Percentiles rank a stretch among this genome's conserved stretches.
Conservation (phyloP, 2,113 vertebrate genomes). For the Dicentrarchus labrax region DNA sequence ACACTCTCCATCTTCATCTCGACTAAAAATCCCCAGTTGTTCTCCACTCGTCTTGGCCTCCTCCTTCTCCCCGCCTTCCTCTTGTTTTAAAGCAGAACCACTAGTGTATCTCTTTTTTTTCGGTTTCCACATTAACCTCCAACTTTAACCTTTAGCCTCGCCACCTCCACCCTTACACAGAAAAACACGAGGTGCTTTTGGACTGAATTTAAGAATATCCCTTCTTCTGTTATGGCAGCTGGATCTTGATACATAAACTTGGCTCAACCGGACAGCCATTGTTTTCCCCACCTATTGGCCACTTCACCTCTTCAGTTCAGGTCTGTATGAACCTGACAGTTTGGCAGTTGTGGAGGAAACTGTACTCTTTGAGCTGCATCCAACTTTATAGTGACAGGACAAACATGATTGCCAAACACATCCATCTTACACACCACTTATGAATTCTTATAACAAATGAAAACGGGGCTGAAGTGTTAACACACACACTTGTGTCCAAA, state of each 20-base stretch:
- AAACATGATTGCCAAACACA: background rate
- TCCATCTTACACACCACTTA: background rate
- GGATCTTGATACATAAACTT: background rate
- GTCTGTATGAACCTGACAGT: background rate
- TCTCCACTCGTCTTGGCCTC: background rate
- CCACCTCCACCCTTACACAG: background rate
- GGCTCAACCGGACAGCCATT: constrained; percentile 3
- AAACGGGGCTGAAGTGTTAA: background rate
- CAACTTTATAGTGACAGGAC: background rate
- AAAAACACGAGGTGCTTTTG: background rate
- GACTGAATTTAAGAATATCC: background rate
- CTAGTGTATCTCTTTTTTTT: background rate
- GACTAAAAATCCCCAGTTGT: background rate
- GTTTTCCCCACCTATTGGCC: constrained; percentile 17
- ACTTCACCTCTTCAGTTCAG: constrained; percentile 1
- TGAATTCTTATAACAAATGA: background rate
- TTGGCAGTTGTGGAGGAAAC: constrained; percentile 22
- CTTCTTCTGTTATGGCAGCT: background rate
- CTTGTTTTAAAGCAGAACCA: background rate
- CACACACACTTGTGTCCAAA: background rate
- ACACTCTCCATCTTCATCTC: background rate
- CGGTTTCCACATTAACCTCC: background rate
- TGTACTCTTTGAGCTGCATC: constrained; percentile 2
- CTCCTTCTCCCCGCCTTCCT: background rate
- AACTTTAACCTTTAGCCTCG: background rate